Conservation (phyloP, 2,888 invertebrate species). For the Didymodactylos carnosus region DNA sequence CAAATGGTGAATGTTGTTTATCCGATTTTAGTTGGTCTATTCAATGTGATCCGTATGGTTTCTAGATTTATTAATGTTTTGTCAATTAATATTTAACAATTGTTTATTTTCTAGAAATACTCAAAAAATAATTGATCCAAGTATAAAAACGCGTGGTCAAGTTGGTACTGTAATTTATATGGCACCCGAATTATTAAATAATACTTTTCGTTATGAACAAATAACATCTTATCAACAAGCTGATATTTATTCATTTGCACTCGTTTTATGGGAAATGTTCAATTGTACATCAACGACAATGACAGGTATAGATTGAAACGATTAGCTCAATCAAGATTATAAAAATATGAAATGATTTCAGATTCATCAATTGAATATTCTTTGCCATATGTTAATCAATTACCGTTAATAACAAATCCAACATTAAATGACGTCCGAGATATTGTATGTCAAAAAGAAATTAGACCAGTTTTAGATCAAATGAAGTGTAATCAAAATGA, state of each 20-base stretch:
- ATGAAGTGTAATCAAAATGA: background rate
- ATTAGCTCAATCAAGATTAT: no score
- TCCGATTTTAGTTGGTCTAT: background rate
- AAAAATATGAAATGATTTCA: no score
- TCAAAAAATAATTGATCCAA: no score
- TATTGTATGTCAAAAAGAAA: no score
- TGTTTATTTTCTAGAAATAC: no score
- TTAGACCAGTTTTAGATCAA: no score
- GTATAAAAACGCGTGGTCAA: no score
- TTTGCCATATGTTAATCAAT: background rate
- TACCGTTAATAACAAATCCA: no score
- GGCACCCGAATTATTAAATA: background rate
- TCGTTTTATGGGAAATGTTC: conserved; percentile 38
- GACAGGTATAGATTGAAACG: no score
- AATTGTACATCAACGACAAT: no score
- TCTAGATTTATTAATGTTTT: background rate
- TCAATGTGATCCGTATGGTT: background rate
- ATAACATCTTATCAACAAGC: conserved; percentile 37
- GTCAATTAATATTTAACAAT: no score
- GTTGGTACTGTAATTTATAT: background rate
- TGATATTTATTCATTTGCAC: conserved; percentile 39
- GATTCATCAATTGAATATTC: background rate
- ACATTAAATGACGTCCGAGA: no score
- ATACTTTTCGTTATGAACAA: conserved; percentile 33
- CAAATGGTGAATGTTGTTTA: background rate